phyloP scores from a whole-genome alignment of 2,888 invertebrate genomes.

The Standfussiana lucernea region DNA sequence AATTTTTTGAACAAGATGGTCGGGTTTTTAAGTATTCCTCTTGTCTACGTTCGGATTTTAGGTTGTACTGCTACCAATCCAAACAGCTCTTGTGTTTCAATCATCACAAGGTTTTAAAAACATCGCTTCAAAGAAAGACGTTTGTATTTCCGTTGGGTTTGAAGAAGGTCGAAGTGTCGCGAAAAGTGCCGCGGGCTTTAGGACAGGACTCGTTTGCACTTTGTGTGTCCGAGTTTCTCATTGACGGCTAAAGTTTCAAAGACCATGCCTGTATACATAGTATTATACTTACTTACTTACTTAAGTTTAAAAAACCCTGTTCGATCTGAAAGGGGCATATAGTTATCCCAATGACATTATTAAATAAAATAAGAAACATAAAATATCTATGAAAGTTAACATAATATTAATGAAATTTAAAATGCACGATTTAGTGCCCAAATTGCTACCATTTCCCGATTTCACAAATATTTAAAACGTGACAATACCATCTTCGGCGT shows the following conservation, averaged over 20 bases:
- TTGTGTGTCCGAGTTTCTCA: neutral
- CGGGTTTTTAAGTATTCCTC: neutral
- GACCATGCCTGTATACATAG: neutral
- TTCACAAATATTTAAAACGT: no score
- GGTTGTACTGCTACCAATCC: neutral
- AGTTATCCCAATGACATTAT: no score
- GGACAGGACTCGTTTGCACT: conserved; percentile 3
- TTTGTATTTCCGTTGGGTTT: conserved; percentile 28
- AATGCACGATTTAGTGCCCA: no score
- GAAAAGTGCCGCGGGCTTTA: neutral
- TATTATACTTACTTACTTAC: no score
- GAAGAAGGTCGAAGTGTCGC: conserved; percentile 15
- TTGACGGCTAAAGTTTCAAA: neutral
- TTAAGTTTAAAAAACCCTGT: no score
- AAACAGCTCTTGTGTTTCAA: conserved; percentile 6
- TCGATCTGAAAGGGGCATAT: no score
- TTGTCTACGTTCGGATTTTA: neutral
- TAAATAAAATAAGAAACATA: no score
- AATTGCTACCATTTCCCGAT: no score
- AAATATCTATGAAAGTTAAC: no score
- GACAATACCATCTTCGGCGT: no score
- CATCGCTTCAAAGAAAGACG: conserved; percentile 16
- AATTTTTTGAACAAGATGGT: neutral
- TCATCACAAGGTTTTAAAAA: conserved; percentile 18
- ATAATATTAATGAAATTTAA: no score